phyloP scores from a whole-genome alignment of 2,888 invertebrate genomes.

The Pammene aurita region DNA sequence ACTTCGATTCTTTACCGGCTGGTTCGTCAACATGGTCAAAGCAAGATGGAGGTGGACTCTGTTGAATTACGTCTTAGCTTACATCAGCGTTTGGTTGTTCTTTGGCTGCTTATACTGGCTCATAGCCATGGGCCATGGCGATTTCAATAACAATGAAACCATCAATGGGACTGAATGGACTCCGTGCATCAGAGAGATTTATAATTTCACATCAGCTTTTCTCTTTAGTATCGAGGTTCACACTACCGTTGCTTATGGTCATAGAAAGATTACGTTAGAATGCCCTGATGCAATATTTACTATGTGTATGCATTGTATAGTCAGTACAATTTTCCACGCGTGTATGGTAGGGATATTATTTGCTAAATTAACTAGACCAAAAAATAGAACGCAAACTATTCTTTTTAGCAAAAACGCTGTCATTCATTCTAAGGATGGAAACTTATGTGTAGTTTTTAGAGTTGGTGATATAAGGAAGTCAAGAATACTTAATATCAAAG shows the following conservation, averaged over 20 bases:
- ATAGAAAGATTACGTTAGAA: slow-evolving; percentile 93
- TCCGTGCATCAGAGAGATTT: slow-evolving; percentile 94
- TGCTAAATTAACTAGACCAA: slow-evolving; percentile 97
- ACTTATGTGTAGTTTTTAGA: slow-evolving; percentile 93
- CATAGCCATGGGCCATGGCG: slow-evolving; percentile 94
- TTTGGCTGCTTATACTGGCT: slow-evolving; percentile 97
- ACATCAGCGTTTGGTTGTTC: slow-evolving; percentile 93
- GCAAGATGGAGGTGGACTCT: slow-evolving; percentile 97
- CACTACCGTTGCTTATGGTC: slow-evolving; percentile 96
- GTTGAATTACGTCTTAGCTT: slow-evolving; percentile 91
- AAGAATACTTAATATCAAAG: slow-evolving; percentile 96
- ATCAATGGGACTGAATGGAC: slow-evolving; percentile 85
- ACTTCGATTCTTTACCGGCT: slow-evolving; percentile 87
- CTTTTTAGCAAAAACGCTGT: slow-evolving; percentile 96
- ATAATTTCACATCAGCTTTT: slow-evolving; percentile 95
- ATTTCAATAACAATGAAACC: slow-evolving; percentile 87
- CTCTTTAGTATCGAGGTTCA: slow-evolving; percentile 98
- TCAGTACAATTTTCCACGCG: slow-evolving; percentile 93
- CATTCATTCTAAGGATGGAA: slow-evolving; percentile 93
- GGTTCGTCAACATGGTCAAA: slow-evolving; percentile 92
- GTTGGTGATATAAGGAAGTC: slow-evolving; percentile 98
- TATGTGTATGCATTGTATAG: slow-evolving; percentile 97
- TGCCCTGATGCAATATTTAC: slow-evolving; percentile 97
- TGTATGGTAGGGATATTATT: slow-evolving; percentile 94
- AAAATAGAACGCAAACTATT: slow-evolving; percentile 96